phyloP scores from a whole-genome alignment of 2,113 vertebrate species.

The Poicephalus meyeri region DNA sequence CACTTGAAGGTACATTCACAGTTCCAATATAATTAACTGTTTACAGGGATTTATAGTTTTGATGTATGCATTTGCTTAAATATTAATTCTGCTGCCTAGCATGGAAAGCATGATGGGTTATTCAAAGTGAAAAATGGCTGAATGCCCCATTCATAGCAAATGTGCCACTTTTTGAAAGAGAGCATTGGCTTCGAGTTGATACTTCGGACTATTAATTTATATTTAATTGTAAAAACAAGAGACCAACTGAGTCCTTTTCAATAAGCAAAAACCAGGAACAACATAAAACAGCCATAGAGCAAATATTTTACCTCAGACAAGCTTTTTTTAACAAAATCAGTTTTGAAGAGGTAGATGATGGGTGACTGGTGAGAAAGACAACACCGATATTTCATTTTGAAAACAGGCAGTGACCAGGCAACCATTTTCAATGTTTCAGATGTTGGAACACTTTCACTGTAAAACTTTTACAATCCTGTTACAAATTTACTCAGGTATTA shows the following conservation, averaged over 20 bases:
- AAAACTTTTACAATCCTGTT: neutral
- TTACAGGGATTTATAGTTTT: slow-evolving; percentile 58
- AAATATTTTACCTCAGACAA: neutral
- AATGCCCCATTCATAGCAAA: slow-evolving; percentile 23
- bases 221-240: neutral
- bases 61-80: slow-evolving; percentile 47
- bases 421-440: neutral
- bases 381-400: neutral
- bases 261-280: neutral
- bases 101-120: slow-evolving; percentile 15
- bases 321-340: neutral
- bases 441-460: neutral
- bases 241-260: neutral
- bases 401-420: neutral
- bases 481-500: neutral
- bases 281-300: neutral
- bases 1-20: slow-evolving; percentile 17
- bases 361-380: neutral
- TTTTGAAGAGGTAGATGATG: neutral
- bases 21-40: slow-evolving; percentile 47
- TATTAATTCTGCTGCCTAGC: slow-evolving; percentile 45
- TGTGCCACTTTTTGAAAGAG: neutral
- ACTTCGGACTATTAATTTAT: neutral
- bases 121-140: slow-evolving; percentile 38
- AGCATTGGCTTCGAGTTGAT: neutral